Evolutionary conservation across 2,113 vertebrate species (phyloP), one percentile per base, ranked within the genome.

Genomic region (Notarius lentiginosus): DNA sequence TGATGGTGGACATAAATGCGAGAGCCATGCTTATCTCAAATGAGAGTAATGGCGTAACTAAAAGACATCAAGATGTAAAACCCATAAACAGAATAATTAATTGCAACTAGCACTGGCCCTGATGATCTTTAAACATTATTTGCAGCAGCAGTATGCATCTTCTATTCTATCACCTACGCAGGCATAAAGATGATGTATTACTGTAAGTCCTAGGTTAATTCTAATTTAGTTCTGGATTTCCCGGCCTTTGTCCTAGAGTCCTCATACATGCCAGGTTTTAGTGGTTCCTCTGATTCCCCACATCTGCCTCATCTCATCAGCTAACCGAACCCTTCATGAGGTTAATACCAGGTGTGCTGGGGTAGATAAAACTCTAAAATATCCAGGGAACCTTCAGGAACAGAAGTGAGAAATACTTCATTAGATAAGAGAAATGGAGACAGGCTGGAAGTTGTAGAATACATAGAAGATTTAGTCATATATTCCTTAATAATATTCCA

Each of bases 161-260:
- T 72, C 77, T 24, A 51, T 41, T 49, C 20, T 20, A 65, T 81
- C 10, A 81, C 14, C 56, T 81, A 10, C 14, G n/a, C 84, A 76
- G 56, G 24, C 84, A 80, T 63, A 30, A 73, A 60, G 18, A 73
- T 82, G 77, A 73, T 51, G 22, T 73, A 82, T 63, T 87, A 30
- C 30, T 30, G 30, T 30, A 68, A 82, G 17, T 66, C 53, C 2
- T 30, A 11, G 65, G 30, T n/a, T 60, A 34, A 12, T 61, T 73
- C 15, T 12, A 24, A 81, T 82, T 41, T 53, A 34, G 47, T 41
- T 9, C 11, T 80, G 63, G 17, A 70, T 41, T 49, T 75, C 47
- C 58, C 5, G 80, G n/a, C 1, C n/a, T 12, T 61, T 22, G 20
- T 47, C 68, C 22, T 75, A 58, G 27, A 41, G 66, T 22, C 7